A percentile compares a stretch with the other conserved stretches of the same genome.
These are phyloP conservation scores for Zaprionus nigranus DNA, from an alignment of 1,140 invertebrate genomes.

Conservation along the genomic window DNA sequence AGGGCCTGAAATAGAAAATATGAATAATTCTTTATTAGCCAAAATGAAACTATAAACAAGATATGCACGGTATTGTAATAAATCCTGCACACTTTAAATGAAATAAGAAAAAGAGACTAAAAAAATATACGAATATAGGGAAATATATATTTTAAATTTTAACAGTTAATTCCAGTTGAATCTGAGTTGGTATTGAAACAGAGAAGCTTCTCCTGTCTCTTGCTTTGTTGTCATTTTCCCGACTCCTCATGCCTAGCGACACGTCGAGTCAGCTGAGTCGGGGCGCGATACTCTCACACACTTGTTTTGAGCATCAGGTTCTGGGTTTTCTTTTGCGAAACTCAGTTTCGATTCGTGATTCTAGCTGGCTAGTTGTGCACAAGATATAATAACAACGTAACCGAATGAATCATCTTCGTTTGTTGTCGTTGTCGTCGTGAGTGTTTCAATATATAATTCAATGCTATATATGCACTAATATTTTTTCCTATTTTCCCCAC, in stretches of 20 bases:
- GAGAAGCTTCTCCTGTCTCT: neutral
- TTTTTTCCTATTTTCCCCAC: slow-evolving; percentile 40
- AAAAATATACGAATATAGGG: neutral
- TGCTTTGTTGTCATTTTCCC: slow-evolving; percentile 31
- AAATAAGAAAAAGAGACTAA: no score
- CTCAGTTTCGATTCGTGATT: slow-evolving; percentile 63
- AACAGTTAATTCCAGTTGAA: neutral
- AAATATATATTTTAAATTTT: neutral
- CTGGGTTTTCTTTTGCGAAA: slow-evolving; percentile 65
- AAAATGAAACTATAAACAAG: no score
- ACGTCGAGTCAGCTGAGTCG: slow-evolving; percentile 47
- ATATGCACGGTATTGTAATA: no score
- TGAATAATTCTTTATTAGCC: no score
- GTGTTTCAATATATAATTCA: slow-evolving; percentile 24
- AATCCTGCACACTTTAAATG: no score
- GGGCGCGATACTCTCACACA: slow-evolving; percentile 13
- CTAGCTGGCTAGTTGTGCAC: slow-evolving; percentile 56
- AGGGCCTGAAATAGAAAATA: no score
- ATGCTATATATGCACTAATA: slow-evolving; percentile 11
- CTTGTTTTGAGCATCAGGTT: slow-evolving; percentile 49
- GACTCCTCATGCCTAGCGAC: slow-evolving; percentile 33
- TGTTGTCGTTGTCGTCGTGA: slow-evolving; percentile 45
- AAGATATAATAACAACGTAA: slow-evolving; percentile 49
- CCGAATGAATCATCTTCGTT: slow-evolving; percentile 63
- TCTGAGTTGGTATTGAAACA: slow-evolving; percentile 2